Evolutionary conservation across 1,140 invertebrate genomes (phyloP).

Genomic region (Caligus rogercresseyi): DNA sequence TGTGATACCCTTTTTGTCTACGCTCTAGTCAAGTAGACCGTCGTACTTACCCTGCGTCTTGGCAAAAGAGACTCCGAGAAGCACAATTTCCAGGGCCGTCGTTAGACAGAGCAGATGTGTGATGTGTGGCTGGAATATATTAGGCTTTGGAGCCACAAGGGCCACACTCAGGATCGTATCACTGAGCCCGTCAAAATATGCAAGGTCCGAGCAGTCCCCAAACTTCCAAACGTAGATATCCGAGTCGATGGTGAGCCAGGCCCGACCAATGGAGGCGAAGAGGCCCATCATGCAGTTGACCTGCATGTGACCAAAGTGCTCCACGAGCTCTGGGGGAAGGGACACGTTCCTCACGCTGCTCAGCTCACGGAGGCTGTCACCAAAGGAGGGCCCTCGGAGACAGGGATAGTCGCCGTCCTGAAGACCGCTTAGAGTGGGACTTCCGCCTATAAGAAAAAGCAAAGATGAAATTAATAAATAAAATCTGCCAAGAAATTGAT

Average conservation of each 20-base stretch:
- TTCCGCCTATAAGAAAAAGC: constrained; percentile 32
- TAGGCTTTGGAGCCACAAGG: constrained; percentile 60
- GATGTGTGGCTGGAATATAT: constrained; percentile 75
- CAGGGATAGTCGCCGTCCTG: constrained; percentile 77
- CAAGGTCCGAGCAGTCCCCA: constrained; percentile 70
- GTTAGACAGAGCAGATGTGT: constrained; percentile 75
- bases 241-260: constrained; percentile 92
- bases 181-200: constrained; percentile 77
- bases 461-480: constrained; percentile 26
- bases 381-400: constrained; percentile 41
- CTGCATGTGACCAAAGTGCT: constrained; percentile 56
- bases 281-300: constrained; percentile 35
- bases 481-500: no score
- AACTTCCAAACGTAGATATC: constrained; percentile 94
- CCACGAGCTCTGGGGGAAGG: constrained; percentile 72
- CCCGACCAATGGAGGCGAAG: constrained; percentile 63
- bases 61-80: constrained; percentile 55
- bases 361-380: constrained; percentile 42
- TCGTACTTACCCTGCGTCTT: constrained; percentile 31
- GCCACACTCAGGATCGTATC: constrained; percentile 67
- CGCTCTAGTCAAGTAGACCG: no score
- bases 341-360: constrained; percentile 61
- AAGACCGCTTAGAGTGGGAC: constrained; percentile 61
- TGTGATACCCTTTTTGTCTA: no score
- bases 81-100: constrained; percentile 78